phyloP scores from a whole-genome alignment of 2,797 vertebrate species.

The Mus caroli region DNA sequence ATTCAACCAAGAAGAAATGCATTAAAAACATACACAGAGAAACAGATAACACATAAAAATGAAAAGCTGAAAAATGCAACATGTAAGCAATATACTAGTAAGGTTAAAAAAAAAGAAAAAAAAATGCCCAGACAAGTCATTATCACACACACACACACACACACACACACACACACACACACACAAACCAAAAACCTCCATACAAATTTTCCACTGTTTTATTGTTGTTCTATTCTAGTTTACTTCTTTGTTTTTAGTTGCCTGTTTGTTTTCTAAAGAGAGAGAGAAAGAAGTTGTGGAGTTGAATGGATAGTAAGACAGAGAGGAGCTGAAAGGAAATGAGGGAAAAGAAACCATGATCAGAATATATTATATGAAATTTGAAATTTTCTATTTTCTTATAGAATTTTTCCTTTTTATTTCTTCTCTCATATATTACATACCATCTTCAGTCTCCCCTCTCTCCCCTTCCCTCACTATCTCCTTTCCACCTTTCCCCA shows the following conservation, averaged over 20 bases:
- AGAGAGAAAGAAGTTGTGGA: background rate
- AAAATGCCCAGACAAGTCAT: background rate
- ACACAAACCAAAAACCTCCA: background rate
- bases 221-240: background rate
- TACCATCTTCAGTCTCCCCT: background rate
- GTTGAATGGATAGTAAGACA: background rate
- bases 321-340: background rate
- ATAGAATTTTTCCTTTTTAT: background rate
- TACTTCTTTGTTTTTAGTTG: background rate
- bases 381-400: background rate
- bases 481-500: background rate
- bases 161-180: background rate
- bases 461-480: background rate
- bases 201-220: background rate
- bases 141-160: background rate
- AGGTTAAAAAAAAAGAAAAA: background rate
- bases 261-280: background rate
- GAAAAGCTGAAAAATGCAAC: background rate
- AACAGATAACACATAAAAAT: background rate
- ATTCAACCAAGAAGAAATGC: too few relatives aligned
- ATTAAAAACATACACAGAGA: background rate
- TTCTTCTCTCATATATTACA: background rate
- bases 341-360: background rate
- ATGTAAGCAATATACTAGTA: background rate
- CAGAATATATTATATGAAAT: background rate